Evolutionary conservation across 1,140 invertebrate species (phyloP), one percentile per base, ranked within the genome.

Genomic region (Xylocopa sonorina): DNA sequence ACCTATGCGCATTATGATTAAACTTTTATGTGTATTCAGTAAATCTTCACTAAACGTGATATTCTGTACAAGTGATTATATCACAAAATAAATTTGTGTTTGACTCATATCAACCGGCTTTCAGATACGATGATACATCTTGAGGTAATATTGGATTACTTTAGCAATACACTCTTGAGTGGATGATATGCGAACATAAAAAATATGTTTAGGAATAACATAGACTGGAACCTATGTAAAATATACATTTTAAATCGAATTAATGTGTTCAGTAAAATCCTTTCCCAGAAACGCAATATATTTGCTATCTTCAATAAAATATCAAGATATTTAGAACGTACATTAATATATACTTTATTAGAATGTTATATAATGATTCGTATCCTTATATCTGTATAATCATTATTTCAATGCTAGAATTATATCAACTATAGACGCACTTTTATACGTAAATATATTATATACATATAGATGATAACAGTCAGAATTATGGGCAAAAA

Each of bases 41-140:
- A 88, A 81, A 84, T 69, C 73, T 86, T 88, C 76, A 87, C 73
- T 83, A 64, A 86, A 87, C 50, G 75, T 88, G 72, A 72, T 82
- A 88, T 87, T 86, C 78, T 90, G 89, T 90, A 90, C 86, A 85
- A 87, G 83, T 83, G 85, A 90, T 85, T 89, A 88, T 89, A 87
- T 87, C 81, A 88, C 64, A 63, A 83, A 89, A 90, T 88, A 89
- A 89, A 90, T 87, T 86, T 82, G 85, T 84, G 86, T 86, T 90
- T 90, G 84, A 89, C 89, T 87, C 82, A 72, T 87, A 87, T 51
- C 46, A 21, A 68, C 27, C 41, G 60, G 74, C 55, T 82, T 62
- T 80, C 43, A 78, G 62, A 46, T 78, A 71, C 46, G 53, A 50
- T 41, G 67, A 14, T 71, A 77, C 60, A 50, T 41, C 24, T 69